Conservation (phyloP, 2,797 vertebrate genomes). For the Phrynocephalus guinanensis region DNA sequence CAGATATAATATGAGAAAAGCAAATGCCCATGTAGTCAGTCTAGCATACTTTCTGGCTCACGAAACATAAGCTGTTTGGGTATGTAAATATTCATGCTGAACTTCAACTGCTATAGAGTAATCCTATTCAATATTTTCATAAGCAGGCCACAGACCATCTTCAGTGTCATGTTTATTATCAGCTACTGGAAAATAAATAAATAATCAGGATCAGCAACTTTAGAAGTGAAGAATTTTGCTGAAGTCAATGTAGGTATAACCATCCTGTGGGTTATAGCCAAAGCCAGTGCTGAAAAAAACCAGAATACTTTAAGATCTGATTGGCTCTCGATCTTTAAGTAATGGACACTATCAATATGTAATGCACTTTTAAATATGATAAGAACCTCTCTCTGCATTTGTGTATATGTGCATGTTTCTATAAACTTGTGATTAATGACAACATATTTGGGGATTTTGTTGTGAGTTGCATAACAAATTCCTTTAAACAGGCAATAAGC, state of each 20-base stretch:
- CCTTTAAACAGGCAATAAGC: no score
- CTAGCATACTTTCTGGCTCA: slow-evolving; percentile 35
- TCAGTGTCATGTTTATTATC: slow-evolving; percentile 33
- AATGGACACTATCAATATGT: background rate
- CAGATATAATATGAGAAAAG: slow-evolving; percentile 23
- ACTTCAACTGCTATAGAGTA: slow-evolving; percentile 14
- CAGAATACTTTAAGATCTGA: slow-evolving; percentile 17
- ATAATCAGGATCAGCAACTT: background rate
- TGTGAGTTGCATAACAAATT: no score
- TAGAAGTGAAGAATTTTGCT: slow-evolving; percentile 18
- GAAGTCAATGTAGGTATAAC: background rate
- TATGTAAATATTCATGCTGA: slow-evolving; percentile 36
- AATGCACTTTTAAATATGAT: no score
- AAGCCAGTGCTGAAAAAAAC: background rate
- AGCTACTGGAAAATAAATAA: slow-evolving; percentile 10
- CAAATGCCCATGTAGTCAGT: slow-evolving; percentile 20
- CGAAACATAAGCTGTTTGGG: background rate
- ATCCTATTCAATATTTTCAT: slow-evolving; percentile 7
- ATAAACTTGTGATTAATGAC: no score
- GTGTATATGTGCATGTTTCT: no score
- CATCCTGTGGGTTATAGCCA: background rate
- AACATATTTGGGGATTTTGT: no score
- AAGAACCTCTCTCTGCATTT: no score
- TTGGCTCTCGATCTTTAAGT: background rate
- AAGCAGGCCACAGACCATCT: slow-evolving; percentile 19